phyloP scores from a whole-genome alignment of 2,888 invertebrate species.

The Trichogramma evanescens region DNA sequence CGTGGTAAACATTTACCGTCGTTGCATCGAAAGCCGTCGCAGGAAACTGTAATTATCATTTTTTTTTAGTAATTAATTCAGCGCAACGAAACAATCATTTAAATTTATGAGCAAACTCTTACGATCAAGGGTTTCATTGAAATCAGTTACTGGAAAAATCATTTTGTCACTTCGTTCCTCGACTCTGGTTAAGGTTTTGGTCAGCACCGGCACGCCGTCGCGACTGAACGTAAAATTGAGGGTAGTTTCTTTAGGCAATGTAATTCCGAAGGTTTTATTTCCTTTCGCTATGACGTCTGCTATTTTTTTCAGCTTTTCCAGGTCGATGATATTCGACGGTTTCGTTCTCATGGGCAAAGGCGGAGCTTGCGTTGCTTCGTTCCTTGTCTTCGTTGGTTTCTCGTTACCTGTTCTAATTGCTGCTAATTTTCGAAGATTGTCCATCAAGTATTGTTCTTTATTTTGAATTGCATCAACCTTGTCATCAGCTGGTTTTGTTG shows the following conservation, averaged over 20 bases:
- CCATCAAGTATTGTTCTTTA: conserved; percentile 30
- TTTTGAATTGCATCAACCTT: conserved; percentile 24
- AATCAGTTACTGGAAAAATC: conserved; percentile 12
- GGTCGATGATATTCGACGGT: conserved; percentile 18
- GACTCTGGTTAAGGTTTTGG: conserved; percentile 59
- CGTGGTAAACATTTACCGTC: conserved; percentile 60
- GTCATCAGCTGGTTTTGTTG: background rate
- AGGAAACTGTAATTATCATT: conserved; percentile 37
- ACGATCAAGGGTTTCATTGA: conserved; percentile 7
- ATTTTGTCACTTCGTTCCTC: conserved; percentile 30
- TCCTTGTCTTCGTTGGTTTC: conserved; percentile 3
- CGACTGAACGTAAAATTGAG: conserved; percentile 55
- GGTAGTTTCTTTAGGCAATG: conserved; percentile 25
- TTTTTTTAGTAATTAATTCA: background rate
- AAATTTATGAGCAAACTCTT: background rate
- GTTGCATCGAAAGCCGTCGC: conserved; percentile 54
- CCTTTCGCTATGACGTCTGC: conserved; percentile 34
- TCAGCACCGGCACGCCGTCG: conserved; percentile 60
- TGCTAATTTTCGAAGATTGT: conserved; percentile 35
- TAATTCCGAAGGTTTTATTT: conserved; percentile 23
- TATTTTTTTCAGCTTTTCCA: conserved; percentile 38
- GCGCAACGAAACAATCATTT: too few species aligned
- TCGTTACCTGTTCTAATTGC: conserved; percentile 32
- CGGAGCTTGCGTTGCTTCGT: background rate
- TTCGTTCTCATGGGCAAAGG: background rate